phyloP scores from a whole-genome alignment of 2,888 invertebrate species.

The Synanthedon formicaeformis region DNA sequence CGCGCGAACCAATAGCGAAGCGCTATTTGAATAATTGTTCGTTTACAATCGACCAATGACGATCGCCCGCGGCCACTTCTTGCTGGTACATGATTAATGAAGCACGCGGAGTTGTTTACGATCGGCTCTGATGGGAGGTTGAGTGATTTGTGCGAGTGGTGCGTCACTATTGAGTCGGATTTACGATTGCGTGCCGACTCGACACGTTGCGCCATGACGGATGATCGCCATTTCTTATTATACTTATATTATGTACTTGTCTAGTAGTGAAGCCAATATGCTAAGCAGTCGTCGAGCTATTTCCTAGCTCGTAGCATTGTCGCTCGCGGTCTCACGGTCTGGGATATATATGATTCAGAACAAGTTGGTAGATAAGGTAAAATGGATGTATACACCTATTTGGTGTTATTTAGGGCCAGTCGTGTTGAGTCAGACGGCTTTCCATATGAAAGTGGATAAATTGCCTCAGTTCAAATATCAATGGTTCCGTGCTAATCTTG shows the following conservation, averaged over 20 bases:
- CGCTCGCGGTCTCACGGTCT: neutral
- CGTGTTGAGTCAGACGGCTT: slow-evolving; percentile 9
- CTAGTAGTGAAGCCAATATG: slow-evolving; percentile 10
- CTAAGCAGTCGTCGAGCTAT: slow-evolving; percentile 2
- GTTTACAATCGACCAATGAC: slow-evolving; percentile 53
- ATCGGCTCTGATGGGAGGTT: slow-evolving; percentile 44
- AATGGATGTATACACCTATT: slow-evolving; percentile 23
- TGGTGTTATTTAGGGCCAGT: slow-evolving; percentile 24
- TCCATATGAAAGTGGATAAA: neutral
- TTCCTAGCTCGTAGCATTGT: neutral
- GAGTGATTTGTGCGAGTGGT: slow-evolving; percentile 60
- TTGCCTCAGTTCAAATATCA: neutral
- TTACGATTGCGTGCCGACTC: slow-evolving; percentile 49
- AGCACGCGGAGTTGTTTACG: slow-evolving; percentile 51
- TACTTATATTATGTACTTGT: slow-evolving; percentile 19
- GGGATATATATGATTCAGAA: slow-evolving; percentile 18
- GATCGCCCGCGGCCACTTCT: slow-evolving; percentile 44
- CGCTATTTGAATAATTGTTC: slow-evolving; percentile 67
- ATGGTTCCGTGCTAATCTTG: neutral
- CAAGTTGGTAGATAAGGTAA: slow-evolving; percentile 12
- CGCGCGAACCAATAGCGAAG: slow-evolving; percentile 44
- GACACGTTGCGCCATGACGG: slow-evolving; percentile 31
- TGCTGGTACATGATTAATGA: slow-evolving; percentile 60
- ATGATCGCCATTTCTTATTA: slow-evolving; percentile 35
- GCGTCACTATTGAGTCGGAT: slow-evolving; percentile 25